These are phyloP conservation scores for Cardiocondyla obscurior DNA, from an alignment of 1,140 invertebrate species.

Conservation along the genomic window DNA sequence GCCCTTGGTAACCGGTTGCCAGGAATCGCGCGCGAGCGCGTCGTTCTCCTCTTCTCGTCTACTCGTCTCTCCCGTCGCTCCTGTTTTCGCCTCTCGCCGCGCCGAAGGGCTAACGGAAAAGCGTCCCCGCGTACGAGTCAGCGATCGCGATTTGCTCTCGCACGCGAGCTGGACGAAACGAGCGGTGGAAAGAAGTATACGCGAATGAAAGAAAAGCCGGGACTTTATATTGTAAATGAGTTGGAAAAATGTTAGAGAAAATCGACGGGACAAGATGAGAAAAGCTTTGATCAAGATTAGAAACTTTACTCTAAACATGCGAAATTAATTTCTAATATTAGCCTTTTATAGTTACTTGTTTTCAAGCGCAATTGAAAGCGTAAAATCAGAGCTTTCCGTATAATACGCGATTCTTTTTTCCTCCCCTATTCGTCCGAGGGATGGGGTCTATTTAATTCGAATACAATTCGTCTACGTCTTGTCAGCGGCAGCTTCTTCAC, in stretches of 20 bases:
- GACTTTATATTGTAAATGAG: too few relatives aligned
- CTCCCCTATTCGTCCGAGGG: background rate
- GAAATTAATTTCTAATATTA: too few relatives aligned
- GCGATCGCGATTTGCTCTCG: background rate
- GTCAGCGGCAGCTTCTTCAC: background rate
- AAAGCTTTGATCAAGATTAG: too few relatives aligned
- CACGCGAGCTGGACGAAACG: background rate
- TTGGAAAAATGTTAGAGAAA: too few relatives aligned
- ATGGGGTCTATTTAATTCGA: background rate
- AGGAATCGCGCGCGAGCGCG: slow-evolving; percentile 1
- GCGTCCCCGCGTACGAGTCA: slow-evolving; percentile 12
- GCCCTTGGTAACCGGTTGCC: slow-evolving; percentile 63
- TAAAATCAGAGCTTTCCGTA: background rate
- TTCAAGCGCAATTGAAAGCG: background rate
- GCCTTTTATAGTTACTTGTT: background rate
- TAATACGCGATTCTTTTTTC: background rate
- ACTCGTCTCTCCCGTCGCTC: background rate
- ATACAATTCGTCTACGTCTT: background rate
- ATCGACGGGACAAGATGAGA: background rate
- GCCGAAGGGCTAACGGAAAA: slow-evolving; percentile 6
- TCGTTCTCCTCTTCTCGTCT: background rate
- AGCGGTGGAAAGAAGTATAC: background rate
- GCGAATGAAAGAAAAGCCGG: too few relatives aligned
- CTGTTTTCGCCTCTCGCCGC: background rate
- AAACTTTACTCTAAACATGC: too few relatives aligned